Base-by-base conservation (phyloP, 2,113 vertebrate genomes). In the Lanius ludovicianus region DNA sequence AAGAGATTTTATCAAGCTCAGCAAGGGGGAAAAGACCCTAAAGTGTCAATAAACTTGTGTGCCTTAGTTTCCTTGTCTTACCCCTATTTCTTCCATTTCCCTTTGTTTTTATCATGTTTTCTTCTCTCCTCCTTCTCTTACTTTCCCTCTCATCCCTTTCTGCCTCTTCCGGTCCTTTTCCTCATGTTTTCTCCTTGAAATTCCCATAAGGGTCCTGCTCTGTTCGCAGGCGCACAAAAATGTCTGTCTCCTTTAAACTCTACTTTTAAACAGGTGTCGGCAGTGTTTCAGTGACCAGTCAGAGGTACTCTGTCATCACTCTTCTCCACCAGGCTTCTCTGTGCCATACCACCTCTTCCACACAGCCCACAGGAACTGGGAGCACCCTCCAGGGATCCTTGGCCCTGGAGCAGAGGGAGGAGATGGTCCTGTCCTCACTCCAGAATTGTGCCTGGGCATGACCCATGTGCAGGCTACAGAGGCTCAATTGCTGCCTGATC, bases 371-470 rank as follows among this genome's bases (percentile, higher is more conserved):
- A 16, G 74, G 14, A 94, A 19, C 23, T 56, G 30, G 23, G 9
- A 75, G 21, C 35, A 67, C 9, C 50, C 37, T 17, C 7, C 4
- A 7, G 23, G 35, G 18, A 33, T 9, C 35, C 41, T 50, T 81
- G 35, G 4, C 11, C 15, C 25, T 53, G 63, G 23, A 71, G 31
- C 49, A 75, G 56, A 56, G 27, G 33, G 28, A 76, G 19, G 7
- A 81, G 14, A 35, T 4, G 3, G 18, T 65, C 27, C 49, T 84
- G 37, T 49, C 27, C 28, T 60, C 67, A 28, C 47, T 78, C 31
- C n/a, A 50, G 25, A 68, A 28, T 0, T 1, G 1, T 71, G 18
- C 10, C 28, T 4, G 1, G 65, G 20, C 14, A 52, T 60, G 50
- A 76, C 7, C 22, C 16, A 25, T 14, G 6, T 24, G 21, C 39